Evolutionary conservation across 2,113 vertebrate species (phyloP), one percentile per base, ranked within the genome.

Genomic region (Sinocyclocheilus anshuiensis): DNA sequence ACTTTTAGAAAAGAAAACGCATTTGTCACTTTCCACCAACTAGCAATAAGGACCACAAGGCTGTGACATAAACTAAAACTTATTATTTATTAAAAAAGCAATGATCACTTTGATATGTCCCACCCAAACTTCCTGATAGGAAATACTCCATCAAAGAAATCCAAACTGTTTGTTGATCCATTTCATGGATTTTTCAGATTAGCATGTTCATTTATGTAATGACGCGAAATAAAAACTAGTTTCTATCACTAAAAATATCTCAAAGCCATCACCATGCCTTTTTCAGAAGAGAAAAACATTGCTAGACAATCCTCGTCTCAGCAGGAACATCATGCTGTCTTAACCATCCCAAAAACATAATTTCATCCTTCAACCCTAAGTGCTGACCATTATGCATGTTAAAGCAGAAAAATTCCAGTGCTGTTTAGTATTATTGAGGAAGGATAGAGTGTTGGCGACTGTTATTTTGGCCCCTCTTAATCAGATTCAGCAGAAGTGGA

Each of bases 401-500:
- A 61, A 42, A 72, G 55, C n/a, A 42, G 33, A 63, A 39, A 61
- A 42, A 80, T 18, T 4, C 55, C 55, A 24, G 36, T 80, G 55
- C 33, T 63, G 77, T 42, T 80, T 36, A 80, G 13, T 13, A 80
- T 80, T 42, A 63, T 4, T 61, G 6, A 61, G 55, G 3, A 61
- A 63, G 4, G n/a, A 81, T 33, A 10, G 75, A 77, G 24, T 15
- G 42, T 18, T 76, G 74, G 39, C 10, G n/a, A 29, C 13, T 50
- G 39, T 82, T 80, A 24, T 80, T 79, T 89, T 91, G 87, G 87
- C 92, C 91, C 86, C 75, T 92, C 94, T 94, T 92, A 93, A 93
- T 90, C 92, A 94, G 90, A 91, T 92, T 93, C 92, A 84, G 89
- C 88, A 89, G 86, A 90, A 91, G 93, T 18, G 85, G 89, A 86